These are phyloP conservation scores for Pontoporia blainvillei DNA, from an alignment of 2,113 vertebrate genomes.

Conservation along the genomic window DNA sequence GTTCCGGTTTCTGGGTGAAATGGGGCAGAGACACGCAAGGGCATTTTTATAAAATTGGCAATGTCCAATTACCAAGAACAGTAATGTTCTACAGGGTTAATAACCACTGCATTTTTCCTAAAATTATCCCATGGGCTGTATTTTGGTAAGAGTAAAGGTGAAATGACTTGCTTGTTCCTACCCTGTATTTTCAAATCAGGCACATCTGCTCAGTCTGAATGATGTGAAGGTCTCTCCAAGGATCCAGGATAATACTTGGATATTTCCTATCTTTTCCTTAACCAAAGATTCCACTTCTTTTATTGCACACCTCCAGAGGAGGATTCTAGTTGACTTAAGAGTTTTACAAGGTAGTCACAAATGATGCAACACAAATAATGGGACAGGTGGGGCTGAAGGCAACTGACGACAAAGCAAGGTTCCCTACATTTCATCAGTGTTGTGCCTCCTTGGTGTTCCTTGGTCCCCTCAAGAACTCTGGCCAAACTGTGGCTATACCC, in stretches of 20 bases:
- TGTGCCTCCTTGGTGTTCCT: neutral
- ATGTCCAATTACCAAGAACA: neutral
- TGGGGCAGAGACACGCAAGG: accelerated
- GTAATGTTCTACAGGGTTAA: neutral
- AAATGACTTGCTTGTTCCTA: neutral
- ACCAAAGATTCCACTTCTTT: neutral
- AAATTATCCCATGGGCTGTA: neutral
- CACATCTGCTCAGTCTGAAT: neutral
- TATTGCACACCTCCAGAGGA: neutral
- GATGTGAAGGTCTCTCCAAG: neutral
- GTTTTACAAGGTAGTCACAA: neutral
- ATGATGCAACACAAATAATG: neutral
- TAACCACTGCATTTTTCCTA: neutral
- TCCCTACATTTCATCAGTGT: neutral
- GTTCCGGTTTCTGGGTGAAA: neutral
- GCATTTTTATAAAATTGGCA: neutral
- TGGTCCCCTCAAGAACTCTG: neutral
- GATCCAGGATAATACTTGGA: neutral
- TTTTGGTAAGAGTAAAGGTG: neutral
- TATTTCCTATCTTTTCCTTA: neutral
- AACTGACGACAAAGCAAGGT: neutral
- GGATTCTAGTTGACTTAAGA: neutral
- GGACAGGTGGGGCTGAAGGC: neutral
- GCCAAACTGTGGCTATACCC: neutral
- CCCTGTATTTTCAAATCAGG: neutral